Base-by-base conservation (phyloP, 2,888 invertebrate species). In the Nipponacmea schrenckii region DNA sequence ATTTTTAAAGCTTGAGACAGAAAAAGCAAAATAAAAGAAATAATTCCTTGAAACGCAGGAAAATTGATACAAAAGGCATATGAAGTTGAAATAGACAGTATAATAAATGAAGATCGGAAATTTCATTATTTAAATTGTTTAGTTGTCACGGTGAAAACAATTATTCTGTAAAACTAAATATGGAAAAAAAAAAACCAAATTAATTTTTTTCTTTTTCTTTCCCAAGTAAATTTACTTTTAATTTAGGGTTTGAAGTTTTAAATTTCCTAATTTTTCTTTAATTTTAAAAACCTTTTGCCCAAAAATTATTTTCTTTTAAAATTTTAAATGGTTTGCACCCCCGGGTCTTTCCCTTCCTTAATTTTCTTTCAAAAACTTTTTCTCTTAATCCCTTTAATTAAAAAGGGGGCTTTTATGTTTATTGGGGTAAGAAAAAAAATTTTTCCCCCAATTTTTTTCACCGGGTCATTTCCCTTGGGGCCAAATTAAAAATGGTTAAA, bases 401-500 rank as follows among this genome's bases (percentile, higher is more conserved):
- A 68, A 68, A 70, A 69, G 68, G 72, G 64, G 65, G n/a, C n/a
- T n/a, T n/a, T n/a, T n/a, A n/a, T n/a, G n/a, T n/a, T n/a, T n/a
- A n/a, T n/a, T n/a, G n/a, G n/a, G n/a, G n/a, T n/a, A n/a, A n/a
- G n/a, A n/a, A n/a, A n/a, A n/a, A n/a, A n/a, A n/a, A 56, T 10
- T 56, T 24, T 56, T 20, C 56, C 56, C 20, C 20, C 3, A 10
- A 24, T 56, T 24, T 24, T 20, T 24, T 56, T 20, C 56, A 24
- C 3, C 20, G 24, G 56, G 20, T 72, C 72, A 74, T 74, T 74
- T 74, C 74, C 74, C n/a, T n/a, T 62, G 15, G 26, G 67, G 70
- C 72, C 62, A 68, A n/a, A n/a, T n/a, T 72, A 70, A 72, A 72
- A 62, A 64, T 48, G 31, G 44, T 65, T 64, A 64, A 62, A 50